phyloP scores from a whole-genome alignment of 2,888 invertebrate genomes.

The Plusia festucae region DNA sequence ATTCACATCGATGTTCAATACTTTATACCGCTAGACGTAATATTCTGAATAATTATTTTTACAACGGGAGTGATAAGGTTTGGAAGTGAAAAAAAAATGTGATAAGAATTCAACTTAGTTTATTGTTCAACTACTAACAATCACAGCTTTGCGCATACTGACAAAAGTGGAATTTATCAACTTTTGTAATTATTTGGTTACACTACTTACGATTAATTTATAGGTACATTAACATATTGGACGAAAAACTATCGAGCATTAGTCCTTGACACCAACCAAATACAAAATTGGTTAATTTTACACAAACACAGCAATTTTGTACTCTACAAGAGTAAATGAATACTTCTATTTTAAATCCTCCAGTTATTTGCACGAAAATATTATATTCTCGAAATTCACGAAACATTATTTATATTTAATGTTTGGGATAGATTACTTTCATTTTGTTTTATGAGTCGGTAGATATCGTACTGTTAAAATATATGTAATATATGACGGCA shows the following conservation, averaged over 20 bases:
- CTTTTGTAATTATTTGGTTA: slow-evolving; percentile 46
- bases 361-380: slow-evolving; percentile 31
- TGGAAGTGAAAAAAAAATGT: slow-evolving; percentile 40
- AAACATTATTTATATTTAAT: no score
- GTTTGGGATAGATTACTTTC: no score
- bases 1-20: background rate
- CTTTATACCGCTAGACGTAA: background rate
- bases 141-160: slow-evolving; percentile 76
- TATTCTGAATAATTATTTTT: background rate
- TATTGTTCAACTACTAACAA: slow-evolving; percentile 79
- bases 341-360: slow-evolving; percentile 6
- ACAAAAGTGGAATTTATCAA: background rate
- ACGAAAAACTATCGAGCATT: slow-evolving; percentile 16
- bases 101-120: slow-evolving; percentile 67
- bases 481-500: background rate
- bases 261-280: slow-evolving; percentile 23
- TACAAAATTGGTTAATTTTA: slow-evolving; percentile 18
- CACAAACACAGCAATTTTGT: slow-evolving; percentile 52
- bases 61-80: background rate
- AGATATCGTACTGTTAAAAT: no score
- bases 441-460: no score
- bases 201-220: slow-evolving; percentile 27
- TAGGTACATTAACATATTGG: slow-evolving; percentile 29
- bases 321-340: slow-evolving; percentile 67
- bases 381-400: no score